Base-by-base conservation (phyloP, 2,888 invertebrate species). In the Agriopis aurantiaria region DNA sequence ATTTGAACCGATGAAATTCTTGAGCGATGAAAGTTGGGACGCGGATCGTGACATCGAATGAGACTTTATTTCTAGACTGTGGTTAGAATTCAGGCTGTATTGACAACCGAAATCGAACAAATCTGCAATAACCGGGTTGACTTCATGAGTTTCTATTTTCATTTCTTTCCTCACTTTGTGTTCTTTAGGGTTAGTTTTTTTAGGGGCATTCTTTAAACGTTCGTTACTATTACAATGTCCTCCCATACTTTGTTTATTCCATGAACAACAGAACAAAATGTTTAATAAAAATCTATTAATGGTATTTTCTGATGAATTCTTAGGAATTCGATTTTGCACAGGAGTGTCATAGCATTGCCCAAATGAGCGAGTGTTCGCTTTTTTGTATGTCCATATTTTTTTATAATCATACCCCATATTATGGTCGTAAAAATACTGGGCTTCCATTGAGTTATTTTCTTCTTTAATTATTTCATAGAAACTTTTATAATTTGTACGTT, bases 21-120 rank as follows among this genome's bases (percentile, higher is more conserved):
- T 75, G 33, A 75, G 59, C 8, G 84, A 83, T 4, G 85, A 82
- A 33, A 78, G 41, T 41, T 80, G 75, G 11, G 87, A 88, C 8
- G 68, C 69, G 3, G 88, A 85, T 64, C 75, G 80, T 9, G 83
- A 85, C 43, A 88, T 71, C 57, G 80, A 70, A 49, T 87, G 85
- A 23, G 88, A 86, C 8, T 78, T 78, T 43, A 88, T 85, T 78
- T 89, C 88, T 23, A 86, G 69, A 69, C 90, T 89, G 45, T 83
- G 82, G 62, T 80, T 85, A 0, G 89, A 88, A 53, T 80, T 78
- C 14, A 81, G 49, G 69, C 82, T 85, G 71, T 82, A 80, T 66
- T 88, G 88, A 73, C 85, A 86, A n/a, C 81, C 77, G 61, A 87
- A 85, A 69, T 88, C 82, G 14, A 75, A 77, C n/a, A 66, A 57